These are phyloP conservation scores for Drosophila leontia DNA, from an alignment of 1,140 invertebrate genomes.

Conservation along the genomic window DNA sequence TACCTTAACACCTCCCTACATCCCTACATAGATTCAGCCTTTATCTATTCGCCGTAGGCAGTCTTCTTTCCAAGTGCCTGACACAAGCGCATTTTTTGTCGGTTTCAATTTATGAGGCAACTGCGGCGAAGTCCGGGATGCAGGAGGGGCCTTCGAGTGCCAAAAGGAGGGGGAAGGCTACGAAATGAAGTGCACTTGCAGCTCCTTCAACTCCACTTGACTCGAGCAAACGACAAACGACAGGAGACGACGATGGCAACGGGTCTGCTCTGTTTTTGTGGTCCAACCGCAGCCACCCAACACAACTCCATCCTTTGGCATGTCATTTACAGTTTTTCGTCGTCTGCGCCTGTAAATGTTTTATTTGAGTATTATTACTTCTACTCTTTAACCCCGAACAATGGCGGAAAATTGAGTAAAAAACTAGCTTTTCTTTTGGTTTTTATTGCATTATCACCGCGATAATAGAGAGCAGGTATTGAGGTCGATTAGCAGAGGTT, in stretches of 20 bases:
- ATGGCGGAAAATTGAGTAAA: conserved; percentile 33
- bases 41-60: conserved; percentile 64
- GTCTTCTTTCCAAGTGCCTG: conserved; percentile 44
- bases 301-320: conserved; percentile 33
- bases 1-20: neutral
- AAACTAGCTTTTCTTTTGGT: conserved; percentile 7
- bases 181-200: conserved; percentile 78
- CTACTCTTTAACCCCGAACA: conserved; percentile 67
- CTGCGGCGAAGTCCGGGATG: conserved; percentile 20
- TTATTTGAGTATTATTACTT: conserved; percentile 82
- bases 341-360: conserved; percentile 80
- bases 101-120: conserved; percentile 78
- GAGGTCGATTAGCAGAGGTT: conserved; percentile 15
- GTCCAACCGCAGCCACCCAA: conserved; percentile 37
- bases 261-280: conserved; percentile 65
- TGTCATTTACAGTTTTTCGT: conserved; percentile 80
- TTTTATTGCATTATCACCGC: conserved; percentile 9
- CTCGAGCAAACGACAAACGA: conserved; percentile 58
- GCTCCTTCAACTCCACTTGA: conserved; percentile 57
- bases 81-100: conserved; percentile 63
- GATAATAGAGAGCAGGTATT: conserved; percentile 19
- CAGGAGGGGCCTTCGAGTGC: conserved; percentile 30
- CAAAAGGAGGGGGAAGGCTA: neutral
- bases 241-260: conserved; percentile 38
- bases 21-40: conserved; percentile 15